Conservation (phyloP, 2,888 invertebrate species). For the Drosophila rellima region DNA sequence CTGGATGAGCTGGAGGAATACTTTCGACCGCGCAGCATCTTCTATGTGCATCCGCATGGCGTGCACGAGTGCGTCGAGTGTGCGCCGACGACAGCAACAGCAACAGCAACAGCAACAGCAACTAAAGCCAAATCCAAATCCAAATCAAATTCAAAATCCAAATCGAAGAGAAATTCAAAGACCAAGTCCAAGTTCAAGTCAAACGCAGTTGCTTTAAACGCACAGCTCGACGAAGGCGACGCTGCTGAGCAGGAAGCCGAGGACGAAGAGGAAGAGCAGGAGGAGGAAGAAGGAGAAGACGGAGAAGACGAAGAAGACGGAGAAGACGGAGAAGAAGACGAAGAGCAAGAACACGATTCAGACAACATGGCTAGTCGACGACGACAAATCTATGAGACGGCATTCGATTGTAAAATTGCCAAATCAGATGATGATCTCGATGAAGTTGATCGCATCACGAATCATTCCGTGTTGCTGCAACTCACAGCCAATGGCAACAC, state of each 20-base stretch:
- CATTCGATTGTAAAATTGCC: slow-evolving; percentile 94
- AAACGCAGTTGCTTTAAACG: not conserved
- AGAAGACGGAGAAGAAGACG: slow-evolving; percentile 79
- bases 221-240: too few species aligned
- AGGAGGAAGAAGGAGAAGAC: slow-evolving; percentile 66
- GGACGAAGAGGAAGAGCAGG: slow-evolving; percentile 37
- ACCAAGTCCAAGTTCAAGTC: slow-evolving; percentile 8
- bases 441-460: slow-evolving; percentile 93
- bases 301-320: slow-evolving; percentile 18
- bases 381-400: slow-evolving; percentile 94
- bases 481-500: slow-evolving; percentile 84
- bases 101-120: slow-evolving; percentile 43
- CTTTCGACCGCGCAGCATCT: slow-evolving; percentile 89
- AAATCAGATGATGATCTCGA: slow-evolving; percentile 92
- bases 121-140: slow-evolving; percentile 6
- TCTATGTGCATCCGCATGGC: slow-evolving; percentile 89
- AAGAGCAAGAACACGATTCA: slow-evolving; percentile 46
- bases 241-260: not conserved
- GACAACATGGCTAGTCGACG: slow-evolving; percentile 86
- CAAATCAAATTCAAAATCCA: slow-evolving; percentile 13
- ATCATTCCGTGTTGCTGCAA: slow-evolving; percentile 91
- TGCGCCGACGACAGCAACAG: slow-evolving; percentile 69
- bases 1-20: slow-evolving; percentile 88
- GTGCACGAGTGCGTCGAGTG: slow-evolving; percentile 87
- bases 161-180: slow-evolving; percentile 21